Conservation (phyloP, 2,113 vertebrate genomes). For the Laterallus jamaicensis region DNA sequence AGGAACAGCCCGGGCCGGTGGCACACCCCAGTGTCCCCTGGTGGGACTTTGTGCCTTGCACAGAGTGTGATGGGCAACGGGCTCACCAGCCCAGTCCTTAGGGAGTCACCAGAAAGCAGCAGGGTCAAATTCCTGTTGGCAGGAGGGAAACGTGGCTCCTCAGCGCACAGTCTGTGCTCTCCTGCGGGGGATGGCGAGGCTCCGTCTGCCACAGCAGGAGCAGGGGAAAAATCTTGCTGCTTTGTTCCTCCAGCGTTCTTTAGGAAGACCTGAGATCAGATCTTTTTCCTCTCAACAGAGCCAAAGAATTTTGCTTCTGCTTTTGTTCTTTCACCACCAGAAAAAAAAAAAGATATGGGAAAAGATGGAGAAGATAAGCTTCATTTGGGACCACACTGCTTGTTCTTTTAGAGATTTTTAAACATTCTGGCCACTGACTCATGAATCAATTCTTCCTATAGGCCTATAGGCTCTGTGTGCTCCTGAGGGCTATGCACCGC, state of each 20-base stretch:
- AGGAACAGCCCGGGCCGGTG: not conserved
- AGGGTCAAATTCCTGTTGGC: not conserved
- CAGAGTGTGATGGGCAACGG: rapidly evolving
- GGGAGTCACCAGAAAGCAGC: not conserved
- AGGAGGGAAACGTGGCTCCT: not conserved
- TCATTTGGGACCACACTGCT: not conserved
- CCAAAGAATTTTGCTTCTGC: not conserved
- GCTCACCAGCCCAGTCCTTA: not conserved
- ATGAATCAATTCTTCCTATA: not conserved
- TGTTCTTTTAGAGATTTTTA: not conserved
- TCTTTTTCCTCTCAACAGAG: not conserved
- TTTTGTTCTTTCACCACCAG: not conserved
- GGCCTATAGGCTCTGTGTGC: not conserved
- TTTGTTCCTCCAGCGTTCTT: not conserved
- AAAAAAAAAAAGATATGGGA: not conserved
- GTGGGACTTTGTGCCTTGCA: not conserved
- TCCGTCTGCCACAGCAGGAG: not conserved
- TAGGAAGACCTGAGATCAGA: not conserved
- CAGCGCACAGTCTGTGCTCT: not conserved
- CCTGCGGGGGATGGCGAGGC: rapidly evolving
- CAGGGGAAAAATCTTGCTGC: not conserved
- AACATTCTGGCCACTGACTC: not conserved
- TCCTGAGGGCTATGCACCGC: not conserved
- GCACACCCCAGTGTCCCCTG: not conserved
- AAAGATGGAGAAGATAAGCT: not conserved